Conservation (phyloP, 2,888 invertebrate genomes). For the Euspilapteryx auroguttella region DNA sequence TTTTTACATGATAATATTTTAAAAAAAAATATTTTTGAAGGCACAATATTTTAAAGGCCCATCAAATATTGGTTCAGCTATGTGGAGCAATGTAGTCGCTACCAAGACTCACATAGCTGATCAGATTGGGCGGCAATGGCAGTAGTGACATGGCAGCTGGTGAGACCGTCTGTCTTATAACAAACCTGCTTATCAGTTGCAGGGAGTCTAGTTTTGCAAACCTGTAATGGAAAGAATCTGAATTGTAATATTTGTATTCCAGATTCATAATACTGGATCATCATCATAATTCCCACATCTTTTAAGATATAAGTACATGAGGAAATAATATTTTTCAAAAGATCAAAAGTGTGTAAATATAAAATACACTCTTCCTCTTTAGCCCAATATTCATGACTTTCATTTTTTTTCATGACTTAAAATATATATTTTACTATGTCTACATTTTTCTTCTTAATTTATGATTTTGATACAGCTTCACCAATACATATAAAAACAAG, state of each 20-base stretch:
- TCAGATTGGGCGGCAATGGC: conserved; percentile 62
- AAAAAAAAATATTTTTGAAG: neutral
- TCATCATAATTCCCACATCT: too few relatives aligned
- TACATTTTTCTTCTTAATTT: too few relatives aligned
- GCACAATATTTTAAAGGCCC: neutral
- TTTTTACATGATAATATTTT: conserved; percentile 13
- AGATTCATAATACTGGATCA: too few relatives aligned
- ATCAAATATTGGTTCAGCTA: conserved; percentile 14
- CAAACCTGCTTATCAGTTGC: conserved; percentile 75
- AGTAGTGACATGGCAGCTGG: conserved; percentile 68
- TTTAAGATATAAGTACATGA: conserved; percentile 1
- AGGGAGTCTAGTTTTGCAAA: conserved; percentile 67
- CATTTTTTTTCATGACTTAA: too few relatives aligned
- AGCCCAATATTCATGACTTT: too few relatives aligned
- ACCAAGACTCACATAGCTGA: conserved; percentile 38
- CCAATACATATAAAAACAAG: too few relatives aligned
- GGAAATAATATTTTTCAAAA: conserved; percentile 3
- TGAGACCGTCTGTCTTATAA: conserved; percentile 69
- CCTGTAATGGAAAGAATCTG: conserved; percentile 40
- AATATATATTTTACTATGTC: too few relatives aligned
- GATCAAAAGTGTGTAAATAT: too few relatives aligned
- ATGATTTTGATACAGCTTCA: too few relatives aligned
- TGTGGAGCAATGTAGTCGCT: conserved; percentile 53
- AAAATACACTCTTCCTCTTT: too few relatives aligned
- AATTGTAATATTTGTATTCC: too few relatives aligned